Evolutionary conservation across 1,140 invertebrate genomes (phyloP).

Genomic region (Meloidogyne exigua): DNA sequence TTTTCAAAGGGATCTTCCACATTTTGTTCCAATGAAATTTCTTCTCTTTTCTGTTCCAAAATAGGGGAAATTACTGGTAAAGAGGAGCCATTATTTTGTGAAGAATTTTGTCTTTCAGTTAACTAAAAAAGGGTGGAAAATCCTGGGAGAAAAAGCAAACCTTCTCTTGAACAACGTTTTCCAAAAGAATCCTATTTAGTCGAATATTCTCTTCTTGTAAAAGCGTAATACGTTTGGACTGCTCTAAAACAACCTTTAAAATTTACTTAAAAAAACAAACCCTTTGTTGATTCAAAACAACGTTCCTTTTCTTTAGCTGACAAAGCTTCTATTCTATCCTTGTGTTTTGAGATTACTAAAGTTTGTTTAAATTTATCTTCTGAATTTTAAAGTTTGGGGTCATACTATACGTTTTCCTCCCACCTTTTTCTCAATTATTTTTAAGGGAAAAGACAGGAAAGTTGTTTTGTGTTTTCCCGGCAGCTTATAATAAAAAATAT

Average conservation of each 20-base stretch:
- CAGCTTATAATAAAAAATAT: background rate
- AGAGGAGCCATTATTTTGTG: background rate
- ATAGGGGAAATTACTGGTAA: background rate
- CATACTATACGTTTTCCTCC: too few relatives aligned
- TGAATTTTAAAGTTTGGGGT: too few relatives aligned
- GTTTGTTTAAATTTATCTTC: too few relatives aligned
- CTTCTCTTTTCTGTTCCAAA: background rate
- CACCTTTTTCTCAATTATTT: too few relatives aligned
- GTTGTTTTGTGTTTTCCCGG: too few relatives aligned
- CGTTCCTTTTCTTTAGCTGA: constrained; percentile 20
- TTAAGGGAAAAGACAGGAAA: too few relatives aligned
- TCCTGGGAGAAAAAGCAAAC: background rate
- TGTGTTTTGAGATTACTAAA: constrained; percentile 18
- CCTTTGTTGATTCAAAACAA: background rate
- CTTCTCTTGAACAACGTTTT: background rate
- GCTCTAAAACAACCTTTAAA: background rate
- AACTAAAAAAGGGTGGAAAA: background rate
- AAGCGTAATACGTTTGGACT: background rate
- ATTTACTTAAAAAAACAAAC: background rate
- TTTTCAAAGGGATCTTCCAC: constrained; percentile 17
- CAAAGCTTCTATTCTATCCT: constrained; percentile 22
- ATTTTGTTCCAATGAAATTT: background rate
- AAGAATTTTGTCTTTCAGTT: background rate
- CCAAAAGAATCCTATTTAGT: background rate
- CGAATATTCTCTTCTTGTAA: constrained; percentile 11